Base-by-base conservation (phyloP, 1,140 invertebrate genomes). In the Heliconius hermathena region DNA sequence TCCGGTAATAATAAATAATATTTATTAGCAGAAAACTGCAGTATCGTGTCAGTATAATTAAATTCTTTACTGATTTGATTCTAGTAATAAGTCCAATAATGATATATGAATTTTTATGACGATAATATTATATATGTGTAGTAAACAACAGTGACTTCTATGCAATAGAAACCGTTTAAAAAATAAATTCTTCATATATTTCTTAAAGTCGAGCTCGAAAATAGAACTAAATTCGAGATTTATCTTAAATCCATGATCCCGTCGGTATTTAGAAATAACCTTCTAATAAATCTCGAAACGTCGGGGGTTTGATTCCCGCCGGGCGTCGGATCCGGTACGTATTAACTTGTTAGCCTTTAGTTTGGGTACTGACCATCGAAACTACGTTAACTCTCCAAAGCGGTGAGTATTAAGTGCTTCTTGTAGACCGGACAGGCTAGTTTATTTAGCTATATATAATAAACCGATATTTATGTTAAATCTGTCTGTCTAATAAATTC, bases 251-350 rank as follows among this genome's bases (percentile, higher is more conserved):
- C 85, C 84, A 83, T 82, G 78, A 87, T 86, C 86, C 85, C 76
- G 78, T 71, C 84, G 81, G 87, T 85, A 81, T 89, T 89, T 88
- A 89, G 87, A 84, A 89, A 86, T 90, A 89, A 83, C 86, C 90
- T 89, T 86, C 90, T 89, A 92, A 94, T 93, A 94, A 93, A 93
- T 93, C 89, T 90, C 84, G 85, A 85, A 82, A 74, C 84, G 84
- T 88, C 84, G 88, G 86, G 87, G 88, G 88, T 93, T 92, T 87
- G 90, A 91, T 86, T 92, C 91, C 89, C 91, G 87, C 60, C 80
- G 88, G 90, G 81, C 82, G 73, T 73, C 54, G 85, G 80, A 81
- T 87, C 84, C 85, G 82, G 81, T 87, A 76, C 86, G 86, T 83
- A 91, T 93, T 91, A 92, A 88, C 86, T 88, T 83, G 87, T 90